These are phyloP conservation scores for Nemopilema nomurai DNA, from an alignment of 30 jellyfish, hydroid and myxozoan species.

Conservation along the genomic window DNA sequence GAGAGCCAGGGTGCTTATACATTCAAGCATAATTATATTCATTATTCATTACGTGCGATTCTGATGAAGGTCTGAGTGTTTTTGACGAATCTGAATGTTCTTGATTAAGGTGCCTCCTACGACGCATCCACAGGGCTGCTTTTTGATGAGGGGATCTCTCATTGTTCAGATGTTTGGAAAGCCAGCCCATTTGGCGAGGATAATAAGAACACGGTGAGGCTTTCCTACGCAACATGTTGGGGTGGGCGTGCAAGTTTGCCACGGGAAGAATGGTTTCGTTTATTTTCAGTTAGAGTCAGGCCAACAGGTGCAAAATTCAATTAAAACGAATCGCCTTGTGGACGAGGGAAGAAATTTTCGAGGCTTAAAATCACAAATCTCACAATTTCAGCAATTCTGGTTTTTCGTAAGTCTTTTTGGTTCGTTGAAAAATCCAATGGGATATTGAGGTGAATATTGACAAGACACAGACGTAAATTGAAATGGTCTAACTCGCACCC, in stretches of 20 bases:
- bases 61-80: neutral
- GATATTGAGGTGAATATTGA: no score
- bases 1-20: no score
- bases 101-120: conserved; percentile 20
- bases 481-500: no score
- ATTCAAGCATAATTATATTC: no score
- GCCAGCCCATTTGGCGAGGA: conserved; percentile 17
- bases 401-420: no score
- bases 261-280: neutral
- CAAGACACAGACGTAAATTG: no score
- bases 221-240: conserved; percentile 9
- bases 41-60: neutral
- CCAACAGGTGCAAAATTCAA: conserved; percentile 39
- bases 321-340: neutral
- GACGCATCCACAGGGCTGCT: neutral
- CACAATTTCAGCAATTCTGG: neutral
- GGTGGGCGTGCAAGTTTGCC: conserved; percentile 35
- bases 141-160: conserved; percentile 4
- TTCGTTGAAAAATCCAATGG: no score
- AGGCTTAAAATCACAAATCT: no score
- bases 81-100: neutral
- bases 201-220: neutral
- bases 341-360: neutral
- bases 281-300: conserved; percentile 2
- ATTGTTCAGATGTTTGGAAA: conserved; percentile 1